phyloP scores from a whole-genome alignment of 2,888 invertebrate species.

The Lasioglossum zephyrum region DNA sequence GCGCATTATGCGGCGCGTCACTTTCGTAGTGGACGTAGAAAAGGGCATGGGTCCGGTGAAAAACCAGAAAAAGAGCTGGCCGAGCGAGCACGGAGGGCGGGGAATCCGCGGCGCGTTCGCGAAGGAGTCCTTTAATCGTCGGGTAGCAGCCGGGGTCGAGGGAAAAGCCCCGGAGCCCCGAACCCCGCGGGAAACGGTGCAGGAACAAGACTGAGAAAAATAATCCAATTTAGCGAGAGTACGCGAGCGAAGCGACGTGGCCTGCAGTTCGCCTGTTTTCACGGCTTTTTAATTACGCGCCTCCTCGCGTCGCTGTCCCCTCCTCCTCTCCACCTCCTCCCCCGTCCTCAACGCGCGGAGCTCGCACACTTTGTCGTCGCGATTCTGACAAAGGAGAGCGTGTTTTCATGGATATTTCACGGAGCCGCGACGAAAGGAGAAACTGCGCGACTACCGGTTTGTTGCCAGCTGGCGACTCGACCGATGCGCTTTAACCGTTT shows the following conservation, averaged over 20 bases:
- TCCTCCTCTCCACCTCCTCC: constrained; percentile 20
- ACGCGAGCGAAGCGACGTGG: constrained; percentile 56
- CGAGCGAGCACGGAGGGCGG: neutral
- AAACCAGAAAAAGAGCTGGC: constrained; percentile 5
- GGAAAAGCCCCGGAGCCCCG: constrained; percentile 40
- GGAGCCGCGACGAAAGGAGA: constrained; percentile 43
- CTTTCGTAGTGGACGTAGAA: constrained; percentile 43
- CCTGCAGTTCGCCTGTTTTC: constrained; percentile 74
- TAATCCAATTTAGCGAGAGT: constrained; percentile 80
- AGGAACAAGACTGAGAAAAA: constrained; percentile 75
- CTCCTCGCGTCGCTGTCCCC: constrained; percentile 22
- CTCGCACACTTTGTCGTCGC: constrained; percentile 67
- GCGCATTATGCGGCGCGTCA: constrained; percentile 52
- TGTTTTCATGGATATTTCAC: constrained; percentile 68
- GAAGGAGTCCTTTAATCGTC: constrained; percentile 64
- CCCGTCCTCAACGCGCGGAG: constrained; percentile 11
- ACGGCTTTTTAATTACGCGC: constrained; percentile 79
- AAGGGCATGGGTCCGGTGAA: constrained; percentile 15
- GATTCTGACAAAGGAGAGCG: constrained; percentile 72
- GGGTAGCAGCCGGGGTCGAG: constrained; percentile 34
- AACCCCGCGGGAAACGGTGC: constrained; percentile 6
- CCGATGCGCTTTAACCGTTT: constrained; percentile 31
- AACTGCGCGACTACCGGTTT: constrained; percentile 43
- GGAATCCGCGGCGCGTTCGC: constrained; percentile 25
- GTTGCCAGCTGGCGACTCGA: constrained; percentile 30